Conservation (phyloP, 2,888 invertebrate species). For the Agrochola lychnidis region DNA sequence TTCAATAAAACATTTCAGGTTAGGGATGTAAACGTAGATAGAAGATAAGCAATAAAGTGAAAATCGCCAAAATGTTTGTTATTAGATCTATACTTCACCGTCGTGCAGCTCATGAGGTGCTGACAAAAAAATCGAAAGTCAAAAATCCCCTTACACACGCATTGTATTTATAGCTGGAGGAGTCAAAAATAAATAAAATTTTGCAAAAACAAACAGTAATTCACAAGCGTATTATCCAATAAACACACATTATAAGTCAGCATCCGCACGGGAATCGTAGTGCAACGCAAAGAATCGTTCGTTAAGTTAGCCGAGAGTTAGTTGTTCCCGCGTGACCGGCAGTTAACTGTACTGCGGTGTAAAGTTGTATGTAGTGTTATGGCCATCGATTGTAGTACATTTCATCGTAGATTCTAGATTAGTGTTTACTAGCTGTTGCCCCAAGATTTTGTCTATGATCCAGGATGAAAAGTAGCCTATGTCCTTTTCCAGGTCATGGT, state of each 20-base stretch:
- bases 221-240: conserved; percentile 33
- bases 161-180: neutral
- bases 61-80: no score
- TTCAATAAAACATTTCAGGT: no score
- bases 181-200: neutral
- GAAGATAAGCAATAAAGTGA: no score
- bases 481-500: no score
- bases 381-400: conserved; percentile 4
- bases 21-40: no score
- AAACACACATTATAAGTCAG: conserved; percentile 34
- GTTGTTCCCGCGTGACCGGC: conserved; percentile 37
- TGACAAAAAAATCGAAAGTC: no score
- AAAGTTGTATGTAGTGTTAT: conserved; percentile 13
- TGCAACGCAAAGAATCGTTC: conserved; percentile 48
- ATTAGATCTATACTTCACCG: no score
- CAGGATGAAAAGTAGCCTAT: no score
- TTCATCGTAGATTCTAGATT: conserved; percentile 1
- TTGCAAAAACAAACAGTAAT: conserved; percentile 3
- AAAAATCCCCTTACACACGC: neutral
- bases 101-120: no score
- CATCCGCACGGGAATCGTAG: conserved; percentile 27
- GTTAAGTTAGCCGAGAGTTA: conserved; percentile 45
- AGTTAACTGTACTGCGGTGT: conserved; percentile 18
- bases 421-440: no score
- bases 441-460: no score